phyloP scores from a whole-genome alignment of 1,140 invertebrate species.

The Dreissena polymorpha region DNA sequence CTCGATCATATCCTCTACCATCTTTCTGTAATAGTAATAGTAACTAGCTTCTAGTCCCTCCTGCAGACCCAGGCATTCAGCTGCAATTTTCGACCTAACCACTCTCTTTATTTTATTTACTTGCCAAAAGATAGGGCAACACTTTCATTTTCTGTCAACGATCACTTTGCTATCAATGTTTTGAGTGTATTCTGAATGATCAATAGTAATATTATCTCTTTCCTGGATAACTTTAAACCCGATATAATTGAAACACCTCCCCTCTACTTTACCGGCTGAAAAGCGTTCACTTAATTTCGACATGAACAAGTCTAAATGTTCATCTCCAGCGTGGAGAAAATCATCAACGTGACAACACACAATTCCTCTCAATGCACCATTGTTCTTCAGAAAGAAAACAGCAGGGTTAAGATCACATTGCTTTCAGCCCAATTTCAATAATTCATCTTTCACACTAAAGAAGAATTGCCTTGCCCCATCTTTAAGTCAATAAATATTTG shows the following conservation, averaged over 20 bases:
- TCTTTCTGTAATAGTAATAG: slow-evolving; percentile 1
- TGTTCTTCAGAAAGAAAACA: no score
- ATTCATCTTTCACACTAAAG: slow-evolving; percentile 41
- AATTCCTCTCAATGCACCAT: slow-evolving; percentile 13
- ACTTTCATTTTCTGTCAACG: slow-evolving; percentile 12
- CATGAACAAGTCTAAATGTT: slow-evolving; percentile 36
- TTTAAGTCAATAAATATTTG: slow-evolving; percentile 52
- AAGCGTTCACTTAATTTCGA: slow-evolving; percentile 51
- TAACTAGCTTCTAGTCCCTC: slow-evolving; percentile 19
- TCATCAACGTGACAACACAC: slow-evolving; percentile 50
- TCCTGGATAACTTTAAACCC: no score
- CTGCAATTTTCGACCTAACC: slow-evolving; percentile 34
- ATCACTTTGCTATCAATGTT: no score
- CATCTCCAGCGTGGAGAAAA: slow-evolving; percentile 47
- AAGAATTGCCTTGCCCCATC: slow-evolving; percentile 52
- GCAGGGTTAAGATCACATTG: slow-evolving; percentile 38
- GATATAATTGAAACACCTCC: no score
- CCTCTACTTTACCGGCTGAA: slow-evolving; percentile 53
- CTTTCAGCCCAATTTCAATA: slow-evolving; percentile 24
- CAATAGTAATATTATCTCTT: no score
- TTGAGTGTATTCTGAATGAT: no score
- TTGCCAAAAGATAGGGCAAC: slow-evolving; percentile 35
- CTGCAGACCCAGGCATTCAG: slow-evolving; percentile 5
- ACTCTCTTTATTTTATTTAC: slow-evolving; percentile 23
- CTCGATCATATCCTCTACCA: not conserved